A percentile compares a stretch with the other conserved stretches of the same genome.
phyloP scores from a whole-genome alignment of 64 coral and sea anemone species.

The Orbicella faveolata region DNA sequence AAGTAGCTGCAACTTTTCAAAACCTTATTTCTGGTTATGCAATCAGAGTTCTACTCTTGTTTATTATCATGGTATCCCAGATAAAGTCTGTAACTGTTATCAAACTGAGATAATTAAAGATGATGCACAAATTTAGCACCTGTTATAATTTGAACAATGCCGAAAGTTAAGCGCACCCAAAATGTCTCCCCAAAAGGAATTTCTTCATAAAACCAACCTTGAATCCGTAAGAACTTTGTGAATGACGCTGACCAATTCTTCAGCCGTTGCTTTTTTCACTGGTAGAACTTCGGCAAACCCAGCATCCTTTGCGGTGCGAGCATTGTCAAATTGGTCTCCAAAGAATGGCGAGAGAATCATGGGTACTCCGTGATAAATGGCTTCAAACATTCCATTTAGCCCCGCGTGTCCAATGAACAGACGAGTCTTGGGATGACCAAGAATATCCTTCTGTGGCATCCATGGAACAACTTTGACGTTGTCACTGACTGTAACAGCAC shows the following conservation, averaged over 20 bases:
- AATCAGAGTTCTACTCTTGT: too few species aligned
- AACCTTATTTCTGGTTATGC: too few species aligned
- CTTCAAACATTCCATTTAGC: constrained; percentile 36
- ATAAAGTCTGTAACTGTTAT: too few species aligned
- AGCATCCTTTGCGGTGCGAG: not conserved
- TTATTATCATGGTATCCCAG: too few species aligned
- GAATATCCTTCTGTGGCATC: constrained; percentile 55
- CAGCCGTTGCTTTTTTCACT: not conserved
- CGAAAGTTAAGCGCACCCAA: too few species aligned
- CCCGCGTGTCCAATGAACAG: constrained; percentile 43
- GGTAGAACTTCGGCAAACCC: constrained; percentile 15
- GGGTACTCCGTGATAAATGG: constrained; percentile 42
- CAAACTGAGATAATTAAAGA: too few species aligned
- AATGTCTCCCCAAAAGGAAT: not conserved
- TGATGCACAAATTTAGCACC: too few species aligned
- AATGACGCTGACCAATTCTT: not conserved
- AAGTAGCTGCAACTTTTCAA: too few species aligned
- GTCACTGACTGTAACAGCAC: not conserved
- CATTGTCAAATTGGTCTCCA: constrained; percentile 39
- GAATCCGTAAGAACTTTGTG: not conserved
- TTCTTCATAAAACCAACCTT: not conserved
- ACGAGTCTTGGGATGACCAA: constrained; percentile 39
- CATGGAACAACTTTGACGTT: constrained; percentile 32
- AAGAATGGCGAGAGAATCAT: constrained; percentile 41
- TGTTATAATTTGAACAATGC: too few species aligned